Conservation (phyloP, 2,888 invertebrate species). For the Cabera pusaria region DNA sequence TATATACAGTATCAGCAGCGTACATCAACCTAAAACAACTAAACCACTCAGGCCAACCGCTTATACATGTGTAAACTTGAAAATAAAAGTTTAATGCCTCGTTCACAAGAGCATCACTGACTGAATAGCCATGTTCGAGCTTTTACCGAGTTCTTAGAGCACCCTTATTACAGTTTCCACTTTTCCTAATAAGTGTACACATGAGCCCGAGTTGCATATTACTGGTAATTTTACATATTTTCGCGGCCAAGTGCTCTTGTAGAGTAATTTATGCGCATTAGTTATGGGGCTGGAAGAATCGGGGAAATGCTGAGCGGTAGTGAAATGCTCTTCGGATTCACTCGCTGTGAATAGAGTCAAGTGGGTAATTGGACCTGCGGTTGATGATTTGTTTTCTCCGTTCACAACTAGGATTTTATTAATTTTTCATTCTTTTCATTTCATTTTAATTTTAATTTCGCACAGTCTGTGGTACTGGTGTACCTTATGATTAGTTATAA, state of each 20-base stretch:
- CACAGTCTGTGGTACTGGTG: too few relatives aligned
- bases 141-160: conserved; percentile 24
- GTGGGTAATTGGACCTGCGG: conserved; percentile 28
- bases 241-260: conserved; percentile 54
- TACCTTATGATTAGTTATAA: too few relatives aligned
- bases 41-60: too few relatives aligned
- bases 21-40: too few relatives aligned
- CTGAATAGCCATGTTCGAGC: conserved; percentile 1
- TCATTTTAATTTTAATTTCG: too few relatives aligned
- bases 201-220: conserved; percentile 51
- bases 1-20: too few relatives aligned
- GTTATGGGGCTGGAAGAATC: conserved; percentile 54
- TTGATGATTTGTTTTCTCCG: conserved; percentile 23
- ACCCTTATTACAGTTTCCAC: conserved; percentile 60
- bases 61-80: not conserved
- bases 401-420: conserved; percentile 8
- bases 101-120: conserved; percentile 6
- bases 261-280: conserved; percentile 67
- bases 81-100: conserved; percentile 9
- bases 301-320: conserved; percentile 44
- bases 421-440: too few relatives aligned
- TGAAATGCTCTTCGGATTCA: conserved; percentile 23
- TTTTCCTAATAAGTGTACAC: conserved; percentile 57
- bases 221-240: conserved; percentile 64
- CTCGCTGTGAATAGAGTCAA: conserved; percentile 34